Conservation (phyloP, 2,888 invertebrate species). For the Lasius platythorax region DNA sequence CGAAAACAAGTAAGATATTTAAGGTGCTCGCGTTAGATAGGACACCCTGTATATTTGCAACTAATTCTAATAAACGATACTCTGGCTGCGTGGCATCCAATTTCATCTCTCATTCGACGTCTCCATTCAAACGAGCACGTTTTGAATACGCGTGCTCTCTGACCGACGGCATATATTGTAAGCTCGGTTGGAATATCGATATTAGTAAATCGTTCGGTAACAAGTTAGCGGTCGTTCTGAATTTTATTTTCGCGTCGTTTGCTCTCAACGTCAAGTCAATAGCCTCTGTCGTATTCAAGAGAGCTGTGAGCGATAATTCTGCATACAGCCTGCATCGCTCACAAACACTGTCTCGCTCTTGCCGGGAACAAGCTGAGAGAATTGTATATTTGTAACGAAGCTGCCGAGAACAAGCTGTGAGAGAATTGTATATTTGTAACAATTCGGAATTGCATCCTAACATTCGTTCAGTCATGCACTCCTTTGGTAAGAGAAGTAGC, state of each 20-base stretch:
- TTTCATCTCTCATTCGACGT: background rate
- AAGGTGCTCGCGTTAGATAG: too few species aligned
- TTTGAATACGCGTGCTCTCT: conserved; percentile 36
- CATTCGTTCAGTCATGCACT: too few species aligned
- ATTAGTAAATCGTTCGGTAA: conserved; percentile 39
- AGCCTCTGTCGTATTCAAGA: conserved; percentile 57
- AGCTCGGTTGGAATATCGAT: conserved; percentile 40
- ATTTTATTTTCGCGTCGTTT: conserved; percentile 10
- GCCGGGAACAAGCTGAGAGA: conserved; percentile 59
- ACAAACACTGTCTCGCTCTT: conserved; percentile 66
- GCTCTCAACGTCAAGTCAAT: conserved; percentile 18
- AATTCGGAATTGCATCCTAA: too few species aligned
- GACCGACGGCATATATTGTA: conserved; percentile 47
- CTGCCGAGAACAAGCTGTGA: conserved; percentile 58
- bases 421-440: background rate
- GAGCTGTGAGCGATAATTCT: conserved; percentile 70
- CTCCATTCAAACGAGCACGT: conserved; percentile 35
- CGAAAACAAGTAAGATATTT: too few species aligned
- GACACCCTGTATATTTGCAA: background rate
- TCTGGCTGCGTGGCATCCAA: background rate
- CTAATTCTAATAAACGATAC: background rate
- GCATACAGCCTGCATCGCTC: conserved; percentile 73
- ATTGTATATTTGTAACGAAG: background rate
- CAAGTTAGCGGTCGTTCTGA: conserved; percentile 61
- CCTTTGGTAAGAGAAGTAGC: too few species aligned